A percentile compares a stretch with the other conserved stretches of the same genome.
phyloP scores from a whole-genome alignment of 2,888 invertebrate species.

The Rhamphomyia laevipes region DNA sequence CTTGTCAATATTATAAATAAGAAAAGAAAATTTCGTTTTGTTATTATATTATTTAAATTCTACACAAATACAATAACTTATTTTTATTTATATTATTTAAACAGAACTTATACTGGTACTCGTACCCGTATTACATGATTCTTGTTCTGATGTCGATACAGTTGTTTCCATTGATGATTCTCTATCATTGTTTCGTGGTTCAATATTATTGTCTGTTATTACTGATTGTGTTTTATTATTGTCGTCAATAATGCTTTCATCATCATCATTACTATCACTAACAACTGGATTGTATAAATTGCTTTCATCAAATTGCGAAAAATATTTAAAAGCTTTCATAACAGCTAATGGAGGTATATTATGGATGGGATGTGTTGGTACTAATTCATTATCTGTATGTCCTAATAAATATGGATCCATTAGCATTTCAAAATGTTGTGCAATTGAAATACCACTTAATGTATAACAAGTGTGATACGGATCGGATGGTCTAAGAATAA shows the following conservation, averaged over 20 bases:
- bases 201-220: too few relatives aligned
- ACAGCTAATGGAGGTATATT: conserved; percentile 63
- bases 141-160: not conserved
- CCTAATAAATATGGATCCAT: conserved; percentile 50
- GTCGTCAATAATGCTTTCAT: not conserved
- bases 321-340: conserved; percentile 40
- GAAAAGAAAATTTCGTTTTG: too few relatives aligned
- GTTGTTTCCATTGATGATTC: not conserved
- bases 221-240: not conserved
- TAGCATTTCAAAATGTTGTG: conserved; percentile 56
- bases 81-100: too few relatives aligned
- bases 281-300: conserved; percentile 3
- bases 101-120: not conserved
- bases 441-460: conserved; percentile 85
- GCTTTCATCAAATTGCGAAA: conserved; percentile 16
- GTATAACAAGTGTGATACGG: conserved; percentile 97
- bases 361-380: conserved; percentile 68
- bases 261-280: not conserved
- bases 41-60: too few relatives aligned
- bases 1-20: too few relatives aligned
- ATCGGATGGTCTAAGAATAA: conserved; percentile 59
- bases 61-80: too few relatives aligned
- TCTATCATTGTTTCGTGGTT: not conserved
- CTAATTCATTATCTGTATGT: conserved; percentile 54
- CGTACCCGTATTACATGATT: not conserved